Evolutionary conservation across 2,797 vertebrate genomes (phyloP), one percentile per base, ranked within the genome.

Genomic region (Silurus lanzhouensis): DNA sequence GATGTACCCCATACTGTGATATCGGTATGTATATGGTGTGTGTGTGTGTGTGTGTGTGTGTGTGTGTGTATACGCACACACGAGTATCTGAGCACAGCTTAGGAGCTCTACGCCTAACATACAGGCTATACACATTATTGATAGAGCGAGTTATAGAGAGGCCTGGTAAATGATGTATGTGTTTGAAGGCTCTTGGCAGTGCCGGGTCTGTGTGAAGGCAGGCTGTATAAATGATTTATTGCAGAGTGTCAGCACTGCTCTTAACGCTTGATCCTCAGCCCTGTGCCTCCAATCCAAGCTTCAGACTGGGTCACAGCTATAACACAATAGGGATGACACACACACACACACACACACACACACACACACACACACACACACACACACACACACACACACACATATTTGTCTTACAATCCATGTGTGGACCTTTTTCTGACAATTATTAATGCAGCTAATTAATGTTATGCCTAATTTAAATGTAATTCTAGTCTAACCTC

Each of bases 221-320:
- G 74, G 57, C 76, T 86, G 55, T 75, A 86, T 88, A 74, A 88
- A 90, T 88, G 80, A 90, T 87, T 88, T 86, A 88, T 84, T 83
- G 82, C n/a, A 22, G 64, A 83, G 66, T 60, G 75, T 83, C 85
- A 84, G 76, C 82, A 84, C 71, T 77, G 81, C 82, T 84, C 84
- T 89, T 81, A 86, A 78, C 48, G 61, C 67, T 87, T 86, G 87
- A 88, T 83, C 84, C 81, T 83, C 55, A 84, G 84, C 55, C 68
- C 64, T 86, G 58, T 58, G 82, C 38, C 31, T 66, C 74, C 81
- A 78, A 77, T 82, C 20, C 20, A 83, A 76, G 82, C 82, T 66
- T 55, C 9, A 31, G 52, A 80, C 61, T 25, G 48, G 81, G 82
- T 80, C 76, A 66, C 64, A 61, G 10, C 31, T 61, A 27, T 38